phyloP scores from a whole-genome alignment of 2,113 vertebrate genomes.

The Cygnus buccinator region DNA sequence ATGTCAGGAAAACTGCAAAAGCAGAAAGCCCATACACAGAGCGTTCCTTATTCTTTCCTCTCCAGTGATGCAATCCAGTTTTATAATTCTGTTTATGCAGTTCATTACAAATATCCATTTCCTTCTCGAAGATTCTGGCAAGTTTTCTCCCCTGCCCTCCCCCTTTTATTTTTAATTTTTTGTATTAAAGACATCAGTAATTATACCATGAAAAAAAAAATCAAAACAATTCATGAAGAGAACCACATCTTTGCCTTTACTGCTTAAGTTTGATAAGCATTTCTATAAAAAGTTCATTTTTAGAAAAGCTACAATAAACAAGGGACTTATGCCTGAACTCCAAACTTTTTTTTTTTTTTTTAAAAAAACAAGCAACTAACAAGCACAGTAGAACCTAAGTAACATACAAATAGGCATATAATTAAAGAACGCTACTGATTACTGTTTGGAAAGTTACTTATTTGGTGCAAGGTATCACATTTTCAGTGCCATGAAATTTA shows the following conservation, averaged over 20 bases:
- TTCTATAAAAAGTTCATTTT: neutral
- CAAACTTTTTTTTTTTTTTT: neutral
- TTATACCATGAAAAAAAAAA: neutral
- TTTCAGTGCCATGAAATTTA: neutral
- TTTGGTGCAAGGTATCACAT: neutral
- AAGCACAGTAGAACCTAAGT: neutral
- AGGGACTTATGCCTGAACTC: neutral
- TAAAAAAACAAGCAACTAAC: neutral
- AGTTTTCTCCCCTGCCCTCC: neutral
- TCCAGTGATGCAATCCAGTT: neutral
- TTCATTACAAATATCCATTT: neutral
- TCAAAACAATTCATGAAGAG: neutral
- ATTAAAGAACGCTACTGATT: neutral
- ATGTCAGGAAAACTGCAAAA: neutral
- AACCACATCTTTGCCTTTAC: neutral
- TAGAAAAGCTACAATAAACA: neutral
- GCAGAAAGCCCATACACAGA: neutral
- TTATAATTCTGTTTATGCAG: neutral
- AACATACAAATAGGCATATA: neutral
- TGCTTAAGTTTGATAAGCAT: neutral
- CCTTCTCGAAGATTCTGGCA: neutral
- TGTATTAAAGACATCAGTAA: neutral
- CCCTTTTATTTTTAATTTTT: too few relatives aligned
- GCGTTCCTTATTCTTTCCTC: neutral
- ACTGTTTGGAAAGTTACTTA: neutral